Evolutionary conservation across 1,140 invertebrate species (phyloP).

Genomic region (Pararge aegeria): DNA sequence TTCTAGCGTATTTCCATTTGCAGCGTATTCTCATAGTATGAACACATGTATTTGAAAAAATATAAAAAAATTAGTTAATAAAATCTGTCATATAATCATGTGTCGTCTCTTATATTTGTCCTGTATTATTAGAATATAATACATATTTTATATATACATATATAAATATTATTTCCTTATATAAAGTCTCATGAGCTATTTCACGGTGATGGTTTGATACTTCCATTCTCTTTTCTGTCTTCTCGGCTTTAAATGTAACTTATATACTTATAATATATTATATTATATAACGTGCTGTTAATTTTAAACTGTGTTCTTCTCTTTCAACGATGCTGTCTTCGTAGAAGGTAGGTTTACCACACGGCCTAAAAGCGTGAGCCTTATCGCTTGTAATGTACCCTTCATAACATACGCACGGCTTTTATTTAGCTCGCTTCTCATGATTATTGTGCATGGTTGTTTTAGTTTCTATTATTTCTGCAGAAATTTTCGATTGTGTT

Average conservation of each 20-base stretch:
- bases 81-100: not conserved
- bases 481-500: not conserved
- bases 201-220: conserved; percentile 78
- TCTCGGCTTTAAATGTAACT: conserved; percentile 30
- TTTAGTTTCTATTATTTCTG: not conserved
- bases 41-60: no score
- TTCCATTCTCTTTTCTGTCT: conserved; percentile 41
- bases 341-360: conserved; percentile 61
- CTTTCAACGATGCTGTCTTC: conserved; percentile 44
- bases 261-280: not conserved
- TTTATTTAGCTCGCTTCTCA: conserved; percentile 29
- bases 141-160: no score
- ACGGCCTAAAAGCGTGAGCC: conserved; percentile 29
- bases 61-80: no score
- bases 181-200: conserved; percentile 39
- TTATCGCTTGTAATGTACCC: conserved; percentile 22
- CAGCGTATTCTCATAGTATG: no score
- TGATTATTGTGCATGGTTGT: conserved; percentile 14
- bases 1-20: no score
- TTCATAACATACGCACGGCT: conserved; percentile 40
- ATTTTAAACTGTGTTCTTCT: conserved; percentile 42
- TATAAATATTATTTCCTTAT: not conserved
- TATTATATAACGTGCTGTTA: conserved; percentile 26
- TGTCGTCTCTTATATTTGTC: not conserved
- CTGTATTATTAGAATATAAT: no score